phyloP scores from a whole-genome alignment of 2,888 invertebrate species.

The Suillia variegata region DNA sequence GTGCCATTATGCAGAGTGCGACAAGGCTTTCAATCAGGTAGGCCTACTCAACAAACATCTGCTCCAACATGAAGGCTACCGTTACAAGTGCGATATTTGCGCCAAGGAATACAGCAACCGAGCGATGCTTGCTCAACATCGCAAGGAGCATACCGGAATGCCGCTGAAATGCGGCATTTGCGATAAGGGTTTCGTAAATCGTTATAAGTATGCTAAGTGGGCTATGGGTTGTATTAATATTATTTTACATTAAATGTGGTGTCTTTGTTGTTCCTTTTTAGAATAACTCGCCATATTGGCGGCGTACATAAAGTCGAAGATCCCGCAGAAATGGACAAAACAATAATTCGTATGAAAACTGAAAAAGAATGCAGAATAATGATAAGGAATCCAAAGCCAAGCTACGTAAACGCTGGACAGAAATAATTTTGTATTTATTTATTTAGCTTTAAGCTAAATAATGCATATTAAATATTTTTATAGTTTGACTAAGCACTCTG shows the following conservation, averaged over 20 bases:
- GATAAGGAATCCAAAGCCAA: too few relatives aligned
- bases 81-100: conserved; percentile 33
- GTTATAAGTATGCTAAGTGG: not conserved
- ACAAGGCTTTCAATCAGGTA: conserved; percentile 26
- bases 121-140: conserved; percentile 22
- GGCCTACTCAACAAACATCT: conserved; percentile 29
- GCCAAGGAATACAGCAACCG: conserved; percentile 25
- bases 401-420: too few relatives aligned
- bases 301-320: conserved; percentile 25
- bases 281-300: conserved; percentile 22
- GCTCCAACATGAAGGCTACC: conserved; percentile 32
- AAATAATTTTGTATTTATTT: too few relatives aligned
- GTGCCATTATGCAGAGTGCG: conserved; percentile 27
- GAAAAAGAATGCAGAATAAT: conserved; percentile 18
- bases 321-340: conserved; percentile 16
- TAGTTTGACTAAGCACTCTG: too few relatives aligned
- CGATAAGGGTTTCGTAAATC: conserved; percentile 21
- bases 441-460: too few relatives aligned
- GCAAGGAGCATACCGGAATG: conserved; percentile 24
- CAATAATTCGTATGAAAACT: conserved; percentile 21
- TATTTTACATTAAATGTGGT: too few relatives aligned
- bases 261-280: too few relatives aligned
- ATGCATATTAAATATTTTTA: too few relatives aligned
- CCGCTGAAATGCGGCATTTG: conserved; percentile 25
- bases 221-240: too few relatives aligned